Percentiles rank a stretch among this genome's conserved stretches.
Conservation (phyloP, 2,797 vertebrate genomes). For the Chelidonichthys spinosus region DNA sequence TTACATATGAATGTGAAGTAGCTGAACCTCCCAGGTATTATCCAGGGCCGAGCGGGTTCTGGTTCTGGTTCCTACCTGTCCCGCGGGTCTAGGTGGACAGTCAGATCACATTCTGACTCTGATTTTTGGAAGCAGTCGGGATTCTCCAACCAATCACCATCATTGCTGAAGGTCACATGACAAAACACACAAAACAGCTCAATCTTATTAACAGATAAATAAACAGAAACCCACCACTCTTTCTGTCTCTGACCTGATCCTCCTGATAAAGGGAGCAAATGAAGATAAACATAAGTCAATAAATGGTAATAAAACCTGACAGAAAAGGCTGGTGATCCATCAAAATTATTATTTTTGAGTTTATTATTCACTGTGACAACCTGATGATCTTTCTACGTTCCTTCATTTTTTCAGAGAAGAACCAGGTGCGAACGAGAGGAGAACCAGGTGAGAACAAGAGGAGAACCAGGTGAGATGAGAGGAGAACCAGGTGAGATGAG, state of each 20-base stretch:
- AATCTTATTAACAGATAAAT: neutral
- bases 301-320: too few species aligned
- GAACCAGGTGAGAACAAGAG: too few species aligned
- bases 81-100: slow-evolving; percentile 65
- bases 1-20: neutral
- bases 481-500: too few species aligned
- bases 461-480: too few species aligned
- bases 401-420: too few species aligned
- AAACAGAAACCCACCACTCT: neutral
- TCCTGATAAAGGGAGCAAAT: too few species aligned
- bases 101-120: slow-evolving; percentile 88
- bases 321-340: too few species aligned
- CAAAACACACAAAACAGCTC: slow-evolving; percentile 2
- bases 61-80: slow-evolving; percentile 44
- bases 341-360: too few species aligned
- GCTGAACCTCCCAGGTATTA: neutral
- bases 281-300: too few species aligned
- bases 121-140: slow-evolving; percentile 74
- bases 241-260: neutral
- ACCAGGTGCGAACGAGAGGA: too few species aligned
- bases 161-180: slow-evolving; percentile 69
- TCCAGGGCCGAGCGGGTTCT: neutral
- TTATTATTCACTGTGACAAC: too few species aligned
- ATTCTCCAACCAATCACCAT: slow-evolving; percentile 61
- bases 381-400: too few species aligned